These are phyloP conservation scores for Zosterops borbonicus DNA, from an alignment of 2,113 vertebrate species.

Conservation along the genomic window DNA sequence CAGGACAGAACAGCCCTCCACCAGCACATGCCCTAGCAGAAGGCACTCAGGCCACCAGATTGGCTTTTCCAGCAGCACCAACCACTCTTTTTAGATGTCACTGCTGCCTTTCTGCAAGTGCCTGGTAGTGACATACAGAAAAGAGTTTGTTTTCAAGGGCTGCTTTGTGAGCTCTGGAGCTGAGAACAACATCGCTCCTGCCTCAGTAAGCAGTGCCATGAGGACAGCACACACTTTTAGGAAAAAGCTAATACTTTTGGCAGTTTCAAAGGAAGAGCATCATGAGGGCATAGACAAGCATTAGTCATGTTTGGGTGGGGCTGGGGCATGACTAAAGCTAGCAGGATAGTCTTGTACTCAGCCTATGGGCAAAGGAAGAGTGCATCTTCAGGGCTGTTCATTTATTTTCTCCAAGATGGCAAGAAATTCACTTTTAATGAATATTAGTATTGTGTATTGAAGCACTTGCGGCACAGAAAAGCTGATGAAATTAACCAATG, in stretches of 20 bases:
- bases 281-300: not conserved
- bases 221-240: not conserved
- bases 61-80: not conserved
- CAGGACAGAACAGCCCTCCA: not conserved
- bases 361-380: not conserved
- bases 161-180: not conserved
- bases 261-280: not conserved
- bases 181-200: accelerated
- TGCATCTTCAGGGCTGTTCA: not conserved
- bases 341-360: not conserved
- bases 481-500: not conserved
- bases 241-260: not conserved
- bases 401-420: not conserved
- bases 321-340: not conserved
- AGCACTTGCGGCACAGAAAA: not conserved
- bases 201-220: not conserved
- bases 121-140: not conserved
- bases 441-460: not conserved
- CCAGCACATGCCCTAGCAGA: accelerated
- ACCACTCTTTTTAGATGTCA: not conserved
- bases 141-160: accelerated
- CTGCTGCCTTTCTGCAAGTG: not conserved
- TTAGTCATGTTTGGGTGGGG: not conserved
- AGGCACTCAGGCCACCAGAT: not conserved
- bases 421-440: not conserved